phyloP scores from a whole-genome alignment of 2,113 vertebrate species.

The Narcine bancroftii region DNA sequence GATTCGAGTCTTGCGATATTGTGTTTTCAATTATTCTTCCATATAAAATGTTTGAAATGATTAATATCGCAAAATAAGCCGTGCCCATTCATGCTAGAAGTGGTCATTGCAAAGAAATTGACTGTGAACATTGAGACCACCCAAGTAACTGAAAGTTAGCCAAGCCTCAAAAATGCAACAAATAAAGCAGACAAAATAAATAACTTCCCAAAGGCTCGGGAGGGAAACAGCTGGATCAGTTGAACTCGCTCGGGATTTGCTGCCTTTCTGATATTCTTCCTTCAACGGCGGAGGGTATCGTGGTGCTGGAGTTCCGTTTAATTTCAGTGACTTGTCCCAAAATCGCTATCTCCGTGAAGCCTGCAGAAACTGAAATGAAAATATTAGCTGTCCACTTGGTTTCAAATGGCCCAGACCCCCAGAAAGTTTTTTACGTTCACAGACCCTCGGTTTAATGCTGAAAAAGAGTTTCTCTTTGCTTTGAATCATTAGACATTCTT shows the following conservation, averaged over 20 bases:
- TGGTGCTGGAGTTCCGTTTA: neutral
- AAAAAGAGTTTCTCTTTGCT: neutral
- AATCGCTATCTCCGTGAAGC: neutral
- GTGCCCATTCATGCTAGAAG: neutral
- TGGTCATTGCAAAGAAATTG: neutral
- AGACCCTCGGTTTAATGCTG: neutral
- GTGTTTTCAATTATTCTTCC: neutral
- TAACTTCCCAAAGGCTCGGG: constrained; percentile 13
- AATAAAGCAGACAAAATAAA: constrained; percentile 35
- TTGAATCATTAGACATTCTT: neutral
- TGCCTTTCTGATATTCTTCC: neutral
- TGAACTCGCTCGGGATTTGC: constrained; percentile 6
- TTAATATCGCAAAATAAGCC: neutral
- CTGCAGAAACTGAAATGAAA: neutral
- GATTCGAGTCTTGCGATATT: no score
- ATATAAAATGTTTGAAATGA: neutral
- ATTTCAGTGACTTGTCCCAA: neutral
- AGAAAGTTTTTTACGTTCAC: neutral
- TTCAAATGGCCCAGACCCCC: neutral
- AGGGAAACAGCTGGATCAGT: neutral
- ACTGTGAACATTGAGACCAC: no score
- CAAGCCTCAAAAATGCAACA: neutral
- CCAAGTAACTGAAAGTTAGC: neutral
- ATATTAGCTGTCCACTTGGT: no score
- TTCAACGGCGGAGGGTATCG: neutral